Conservation (phyloP, 1,140 invertebrate genomes). For the Orchestia grillus region DNA sequence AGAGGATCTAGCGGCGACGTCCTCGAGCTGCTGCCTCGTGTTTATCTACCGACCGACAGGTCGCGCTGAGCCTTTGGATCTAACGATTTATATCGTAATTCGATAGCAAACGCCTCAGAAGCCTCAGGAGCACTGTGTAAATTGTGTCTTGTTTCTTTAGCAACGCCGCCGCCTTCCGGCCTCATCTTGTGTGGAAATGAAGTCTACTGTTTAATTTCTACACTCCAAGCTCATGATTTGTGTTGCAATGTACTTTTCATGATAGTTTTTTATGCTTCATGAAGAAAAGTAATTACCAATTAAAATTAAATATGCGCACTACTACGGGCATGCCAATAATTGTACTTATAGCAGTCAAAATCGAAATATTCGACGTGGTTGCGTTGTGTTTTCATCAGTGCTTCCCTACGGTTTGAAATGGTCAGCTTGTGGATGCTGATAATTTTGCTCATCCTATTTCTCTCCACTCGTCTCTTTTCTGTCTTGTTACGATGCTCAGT, state of each 20-base stretch:
- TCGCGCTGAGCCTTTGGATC: neutral
- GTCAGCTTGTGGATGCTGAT: neutral
- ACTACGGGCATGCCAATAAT: no score
- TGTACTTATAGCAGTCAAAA: no score
- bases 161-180: neutral
- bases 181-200: neutral
- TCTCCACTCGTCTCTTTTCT: neutral
- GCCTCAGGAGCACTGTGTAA: neutral
- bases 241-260: neutral
- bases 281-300: no score
- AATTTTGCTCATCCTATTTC: neutral
- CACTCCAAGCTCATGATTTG: neutral
- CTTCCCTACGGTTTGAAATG: no score
- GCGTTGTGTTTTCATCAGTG: no score
- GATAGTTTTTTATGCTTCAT: no score
- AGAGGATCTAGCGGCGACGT: neutral
- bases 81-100: neutral
- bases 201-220: neutral
- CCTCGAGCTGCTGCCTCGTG: neutral
- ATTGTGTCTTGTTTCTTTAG: neutral
- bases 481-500: neutral
- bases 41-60: neutral
- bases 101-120: neutral
- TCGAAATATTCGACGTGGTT: no score
- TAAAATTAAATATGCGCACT: no score